phyloP scores from a whole-genome alignment of 2,113 vertebrate species.

The Elephas maximus region DNA sequence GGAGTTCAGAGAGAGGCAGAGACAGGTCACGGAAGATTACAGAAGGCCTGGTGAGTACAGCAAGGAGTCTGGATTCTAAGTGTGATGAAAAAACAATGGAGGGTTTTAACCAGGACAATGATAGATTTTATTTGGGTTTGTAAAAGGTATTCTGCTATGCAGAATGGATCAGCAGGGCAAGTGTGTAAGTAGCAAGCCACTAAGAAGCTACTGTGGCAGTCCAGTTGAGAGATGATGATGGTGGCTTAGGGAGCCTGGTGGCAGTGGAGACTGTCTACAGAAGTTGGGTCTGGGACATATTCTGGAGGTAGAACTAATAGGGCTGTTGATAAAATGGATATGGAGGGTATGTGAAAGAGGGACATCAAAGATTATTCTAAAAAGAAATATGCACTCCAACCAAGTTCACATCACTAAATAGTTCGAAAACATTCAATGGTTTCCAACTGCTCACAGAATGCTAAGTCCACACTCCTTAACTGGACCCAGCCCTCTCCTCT shows the following conservation, averaged over 20 bases:
- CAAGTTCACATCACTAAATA: conserved; percentile 1
- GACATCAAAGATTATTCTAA: conserved; percentile 27
- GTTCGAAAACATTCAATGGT: background rate
- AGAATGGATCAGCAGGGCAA: background rate
- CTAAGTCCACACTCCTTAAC: background rate
- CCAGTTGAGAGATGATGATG: background rate
- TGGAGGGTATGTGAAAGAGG: background rate
- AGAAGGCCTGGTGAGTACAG: background rate
- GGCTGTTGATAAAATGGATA: background rate
- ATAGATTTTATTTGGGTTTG: background rate
- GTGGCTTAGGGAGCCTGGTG: background rate
- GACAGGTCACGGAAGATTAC: background rate
- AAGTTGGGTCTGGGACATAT: background rate
- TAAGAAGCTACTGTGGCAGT: background rate
- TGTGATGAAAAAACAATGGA: background rate
- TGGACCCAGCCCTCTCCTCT: background rate
- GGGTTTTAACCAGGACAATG: background rate
- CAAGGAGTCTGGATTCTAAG: background rate
- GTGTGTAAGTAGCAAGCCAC: background rate
- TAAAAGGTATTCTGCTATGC: background rate
- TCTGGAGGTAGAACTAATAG: background rate
- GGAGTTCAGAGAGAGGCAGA: background rate
- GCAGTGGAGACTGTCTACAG: background rate
- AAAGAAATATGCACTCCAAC: background rate
- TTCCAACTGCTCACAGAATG: background rate